These are phyloP conservation scores for Acropternis orthonyx DNA, from an alignment of 2,797 vertebrate genomes.

Conservation along the genomic window DNA sequence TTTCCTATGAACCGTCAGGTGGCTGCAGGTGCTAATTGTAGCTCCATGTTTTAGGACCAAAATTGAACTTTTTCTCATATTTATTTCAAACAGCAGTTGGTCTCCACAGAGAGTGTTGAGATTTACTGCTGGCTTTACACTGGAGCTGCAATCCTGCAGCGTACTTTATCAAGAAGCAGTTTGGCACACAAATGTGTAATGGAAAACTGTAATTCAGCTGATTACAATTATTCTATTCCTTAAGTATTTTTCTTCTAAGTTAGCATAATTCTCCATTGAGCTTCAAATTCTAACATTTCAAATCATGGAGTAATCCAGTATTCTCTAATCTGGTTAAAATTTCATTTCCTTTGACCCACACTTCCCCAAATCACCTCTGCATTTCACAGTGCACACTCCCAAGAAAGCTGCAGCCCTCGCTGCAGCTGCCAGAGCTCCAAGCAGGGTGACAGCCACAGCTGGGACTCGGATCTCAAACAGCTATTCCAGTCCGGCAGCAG, in stretches of 20 bases:
- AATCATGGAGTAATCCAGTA: neutral
- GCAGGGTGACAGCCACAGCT: constrained; percentile 8
- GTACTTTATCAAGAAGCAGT: neutral
- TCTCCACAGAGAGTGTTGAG: neutral
- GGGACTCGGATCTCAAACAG: neutral
- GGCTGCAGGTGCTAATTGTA: neutral
- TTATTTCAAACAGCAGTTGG: neutral
- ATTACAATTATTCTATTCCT: neutral
- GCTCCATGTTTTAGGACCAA: neutral
- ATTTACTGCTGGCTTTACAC: neutral
- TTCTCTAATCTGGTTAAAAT: neutral
- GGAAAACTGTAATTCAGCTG: neutral
- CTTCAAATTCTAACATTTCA: neutral
- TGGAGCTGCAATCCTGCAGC: neutral
- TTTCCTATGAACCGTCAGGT: neutral
- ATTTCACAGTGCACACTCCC: neutral
- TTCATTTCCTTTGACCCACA: neutral
- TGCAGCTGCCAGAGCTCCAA: neutral
- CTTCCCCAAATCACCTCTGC: neutral
- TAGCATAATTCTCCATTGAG: neutral
- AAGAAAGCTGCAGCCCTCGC: neutral
- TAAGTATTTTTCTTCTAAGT: neutral
- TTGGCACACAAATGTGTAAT: neutral
- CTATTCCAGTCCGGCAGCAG: neutral
- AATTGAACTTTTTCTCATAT: neutral